phyloP scores from a whole-genome alignment of 1,140 invertebrate genomes.

The Acyrthosiphon pisum region DNA sequence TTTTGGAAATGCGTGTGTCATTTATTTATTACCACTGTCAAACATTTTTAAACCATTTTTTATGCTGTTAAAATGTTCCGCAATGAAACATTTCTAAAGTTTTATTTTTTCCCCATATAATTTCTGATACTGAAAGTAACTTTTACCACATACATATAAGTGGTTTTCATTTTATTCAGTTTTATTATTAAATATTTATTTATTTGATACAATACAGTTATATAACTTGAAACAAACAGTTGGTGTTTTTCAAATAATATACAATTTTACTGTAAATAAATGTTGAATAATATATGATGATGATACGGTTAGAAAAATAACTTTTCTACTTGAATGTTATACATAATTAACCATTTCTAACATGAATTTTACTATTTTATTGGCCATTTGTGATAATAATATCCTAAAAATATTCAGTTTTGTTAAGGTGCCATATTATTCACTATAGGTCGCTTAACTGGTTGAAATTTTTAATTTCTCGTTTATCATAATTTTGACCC shows the following conservation, averaged over 20 bases:
- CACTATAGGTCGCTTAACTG: background rate
- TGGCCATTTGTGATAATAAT: background rate
- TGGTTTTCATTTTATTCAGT: background rate
- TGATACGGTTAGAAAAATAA: background rate
- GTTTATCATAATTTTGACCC: background rate
- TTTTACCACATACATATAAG: background rate
- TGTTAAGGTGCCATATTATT: background rate
- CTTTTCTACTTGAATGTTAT: background rate
- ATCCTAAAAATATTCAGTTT: background rate
- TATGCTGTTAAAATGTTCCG: background rate
- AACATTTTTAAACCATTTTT: background rate
- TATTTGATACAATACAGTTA: background rate
- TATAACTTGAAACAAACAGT: background rate
- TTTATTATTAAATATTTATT: background rate
- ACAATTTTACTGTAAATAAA: background rate
- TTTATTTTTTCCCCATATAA: background rate
- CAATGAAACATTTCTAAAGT: background rate
- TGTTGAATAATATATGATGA: background rate
- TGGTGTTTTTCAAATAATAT: background rate
- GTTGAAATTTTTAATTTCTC: background rate
- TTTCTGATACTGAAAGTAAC: background rate
- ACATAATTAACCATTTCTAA: background rate
- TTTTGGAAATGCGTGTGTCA: background rate
- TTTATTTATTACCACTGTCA: conserved; percentile 18
- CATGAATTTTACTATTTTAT: background rate